phyloP scores from a whole-genome alignment of 2,888 invertebrate species.

The Stenoptilia bipunctidactyla region DNA sequence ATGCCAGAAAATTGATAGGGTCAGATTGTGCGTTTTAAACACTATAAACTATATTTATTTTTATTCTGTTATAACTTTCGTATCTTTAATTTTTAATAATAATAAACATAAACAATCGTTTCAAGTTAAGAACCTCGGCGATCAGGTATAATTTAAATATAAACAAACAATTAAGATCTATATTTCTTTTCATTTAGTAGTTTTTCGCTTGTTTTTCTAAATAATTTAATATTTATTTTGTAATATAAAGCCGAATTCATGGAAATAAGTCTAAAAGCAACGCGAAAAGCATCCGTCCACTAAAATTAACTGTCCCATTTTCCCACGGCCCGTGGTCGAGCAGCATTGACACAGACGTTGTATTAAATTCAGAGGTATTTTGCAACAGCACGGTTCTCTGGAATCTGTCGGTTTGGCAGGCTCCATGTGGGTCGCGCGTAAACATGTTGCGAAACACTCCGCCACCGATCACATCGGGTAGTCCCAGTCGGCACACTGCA shows the following conservation, averaged over 20 bases:
- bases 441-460: constrained; percentile 47
- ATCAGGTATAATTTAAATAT: too few species aligned
- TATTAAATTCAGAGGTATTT: constrained; percentile 32
- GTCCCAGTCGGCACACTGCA: constrained; percentile 23
- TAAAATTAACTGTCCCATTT: constrained; percentile 48
- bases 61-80: too few species aligned
- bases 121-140: too few species aligned
- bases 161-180: too few species aligned
- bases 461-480: constrained; percentile 29
- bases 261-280: constrained; percentile 13
- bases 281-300: constrained; percentile 31
- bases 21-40: too few species aligned
- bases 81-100: too few species aligned
- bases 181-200: too few species aligned
- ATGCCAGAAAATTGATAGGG: too few species aligned
- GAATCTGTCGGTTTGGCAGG: constrained; percentile 49
- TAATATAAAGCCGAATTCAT: not conserved
- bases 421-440: constrained; percentile 33
- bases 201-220: too few species aligned
- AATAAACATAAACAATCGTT: too few species aligned
- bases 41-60: too few species aligned
- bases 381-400: constrained; percentile 35
- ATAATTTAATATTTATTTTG: too few species aligned
- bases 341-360: constrained; percentile 31
- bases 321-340: constrained; percentile 34